Evolutionary conservation across 2,888 invertebrate genomes (phyloP), one percentile per base, ranked within the genome.

Genomic region (Eupithecia centaureata): DNA sequence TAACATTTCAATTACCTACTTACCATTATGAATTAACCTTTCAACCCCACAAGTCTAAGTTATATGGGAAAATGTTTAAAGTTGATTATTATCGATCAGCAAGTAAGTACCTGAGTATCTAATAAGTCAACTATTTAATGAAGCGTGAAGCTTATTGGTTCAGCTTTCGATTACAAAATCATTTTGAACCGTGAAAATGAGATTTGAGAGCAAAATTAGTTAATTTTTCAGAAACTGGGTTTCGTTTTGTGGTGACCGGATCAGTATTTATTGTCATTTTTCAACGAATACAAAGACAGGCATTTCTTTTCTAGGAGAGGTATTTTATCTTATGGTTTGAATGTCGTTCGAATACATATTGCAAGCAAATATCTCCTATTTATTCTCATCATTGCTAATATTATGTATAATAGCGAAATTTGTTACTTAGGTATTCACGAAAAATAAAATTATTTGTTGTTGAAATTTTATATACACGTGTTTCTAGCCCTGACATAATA

Each of bases 141-240:
- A 63, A 62, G 61, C 61, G 47, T 61, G 58, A 18, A 51, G 30
- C 61, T 27, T 30, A 59, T 70, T 70, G 13, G 70, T 38, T 65
- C 56, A 62, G 70, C 70, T 70, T 67, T 70, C 70, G 59, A 67
- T 65, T 35, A 13, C 28, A 56, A 70, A 63, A 52, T 47, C 33
- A 59, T 59, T 54, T 18, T 54, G 65, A 60, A 60, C 62, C 61
- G 63, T 56, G n/a, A 60, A 58, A 67, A 54, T 54, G 30, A 42
- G 56, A 59, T 52, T 60, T 54, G 25, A 54, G 54, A 59, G 15
- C 10, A 56, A 56, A 56, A 56, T 56, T 27, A 30, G 54, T 56
- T 27, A 15, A 52, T 52, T 54, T 28, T 56, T 28, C n/a, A 56
- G 54, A 28, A 56, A 56, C 54, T 56, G 54, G 54, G 54, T 56